Evolutionary conservation across 2,888 invertebrate genomes (phyloP).

Genomic region (Rapana venosa): DNA sequence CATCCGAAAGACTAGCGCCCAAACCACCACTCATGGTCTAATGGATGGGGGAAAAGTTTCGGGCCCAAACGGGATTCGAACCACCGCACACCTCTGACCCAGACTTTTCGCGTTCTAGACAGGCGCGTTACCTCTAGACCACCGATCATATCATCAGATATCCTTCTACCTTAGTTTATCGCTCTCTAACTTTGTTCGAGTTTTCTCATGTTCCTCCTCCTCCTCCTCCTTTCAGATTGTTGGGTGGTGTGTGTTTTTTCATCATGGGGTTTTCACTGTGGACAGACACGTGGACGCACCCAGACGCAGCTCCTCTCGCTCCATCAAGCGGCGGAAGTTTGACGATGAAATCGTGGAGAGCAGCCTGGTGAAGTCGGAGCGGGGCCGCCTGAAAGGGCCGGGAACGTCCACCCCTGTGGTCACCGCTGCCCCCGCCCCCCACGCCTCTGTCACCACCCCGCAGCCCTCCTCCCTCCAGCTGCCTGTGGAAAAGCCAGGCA

Average conservation of each 20-base stretch:
- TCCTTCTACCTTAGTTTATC: no score
- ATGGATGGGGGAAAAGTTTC: no score
- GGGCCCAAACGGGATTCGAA: no score
- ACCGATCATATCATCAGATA: no score
- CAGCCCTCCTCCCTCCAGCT: constrained; percentile 43
- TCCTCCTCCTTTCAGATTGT: neutral
- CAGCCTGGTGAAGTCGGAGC: constrained; percentile 83
- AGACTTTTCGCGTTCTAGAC: no score
- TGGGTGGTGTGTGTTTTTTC: no score
- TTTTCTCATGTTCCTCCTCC: neutral
- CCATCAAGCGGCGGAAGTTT: constrained; percentile 95
- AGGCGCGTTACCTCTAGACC: no score
- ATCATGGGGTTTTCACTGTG: neutral
- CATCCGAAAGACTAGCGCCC: no score
- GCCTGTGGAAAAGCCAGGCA: constrained; percentile 54
- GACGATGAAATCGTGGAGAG: constrained; percentile 98
- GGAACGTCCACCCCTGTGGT: constrained; percentile 40
- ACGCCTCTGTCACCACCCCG: neutral
- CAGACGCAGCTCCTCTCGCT: constrained; percentile 80
- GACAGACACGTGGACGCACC: constrained; percentile 43
- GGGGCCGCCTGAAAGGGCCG: constrained; percentile 54
- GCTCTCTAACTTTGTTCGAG: neutral
- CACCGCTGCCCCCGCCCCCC: constrained; percentile 14
- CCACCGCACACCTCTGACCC: no score
- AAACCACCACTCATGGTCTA: no score